Evolutionary conservation across 2,113 vertebrate genomes (phyloP).

Genomic region (Collichthys lucidus): DNA sequence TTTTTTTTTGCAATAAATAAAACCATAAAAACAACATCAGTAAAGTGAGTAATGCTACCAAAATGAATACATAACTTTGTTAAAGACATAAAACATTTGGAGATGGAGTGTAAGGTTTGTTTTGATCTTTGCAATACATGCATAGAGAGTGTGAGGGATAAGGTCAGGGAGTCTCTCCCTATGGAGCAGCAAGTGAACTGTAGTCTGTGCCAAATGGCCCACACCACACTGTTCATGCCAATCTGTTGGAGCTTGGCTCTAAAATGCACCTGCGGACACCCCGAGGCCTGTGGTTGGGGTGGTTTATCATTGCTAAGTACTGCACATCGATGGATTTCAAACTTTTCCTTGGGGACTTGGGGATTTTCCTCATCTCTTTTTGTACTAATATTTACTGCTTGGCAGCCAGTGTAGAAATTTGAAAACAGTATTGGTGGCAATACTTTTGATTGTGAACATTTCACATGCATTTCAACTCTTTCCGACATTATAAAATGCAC

Average conservation of each 20-base stretch:
- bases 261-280: constrained; percentile 76
- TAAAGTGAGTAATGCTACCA: not conserved
- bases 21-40: not conserved
- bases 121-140: constrained; percentile 11
- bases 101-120: not conserved
- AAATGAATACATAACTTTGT: not conserved
- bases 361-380: constrained; percentile 18
- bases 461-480: not conserved
- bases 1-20: not conserved
- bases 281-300: constrained; percentile 57
- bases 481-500: not conserved
- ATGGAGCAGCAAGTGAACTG: constrained; percentile 71
- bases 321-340: constrained; percentile 48
- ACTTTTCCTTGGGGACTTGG: constrained; percentile 42
- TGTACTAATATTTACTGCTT: not conserved
- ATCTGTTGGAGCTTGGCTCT: constrained; percentile 83
- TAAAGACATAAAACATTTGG: not conserved
- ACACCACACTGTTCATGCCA: constrained; percentile 84
- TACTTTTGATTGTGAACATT: constrained; percentile 1
- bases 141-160: constrained; percentile 56
- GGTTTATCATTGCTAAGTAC: constrained; percentile 74
- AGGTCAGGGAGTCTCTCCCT: constrained; percentile 78
- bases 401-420: not conserved
- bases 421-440: not conserved
- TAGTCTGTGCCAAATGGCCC: constrained; percentile 79